Base-by-base conservation (phyloP, 2,797 vertebrate species). In the Iguana delicatissima region DNA sequence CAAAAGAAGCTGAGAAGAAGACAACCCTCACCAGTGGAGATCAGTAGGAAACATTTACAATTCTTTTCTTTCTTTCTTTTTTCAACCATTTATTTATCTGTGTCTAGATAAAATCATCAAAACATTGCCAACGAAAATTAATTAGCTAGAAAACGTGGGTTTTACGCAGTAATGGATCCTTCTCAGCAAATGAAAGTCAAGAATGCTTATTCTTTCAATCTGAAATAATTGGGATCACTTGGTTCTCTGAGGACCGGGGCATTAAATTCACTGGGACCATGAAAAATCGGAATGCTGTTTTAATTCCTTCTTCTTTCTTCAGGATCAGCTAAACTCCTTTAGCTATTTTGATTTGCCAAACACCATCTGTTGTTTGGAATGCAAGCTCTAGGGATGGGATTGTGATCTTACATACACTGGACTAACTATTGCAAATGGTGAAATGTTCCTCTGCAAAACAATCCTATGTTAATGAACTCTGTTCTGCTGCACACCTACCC, bases 321-420 rank as follows among this genome's bases (percentile, higher is more conserved):
- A 38, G 85, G 42, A 90, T 81, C 79, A 2, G 0, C 52, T 92
- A 85, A 94, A 29, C 22, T 18, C 85, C 1, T 79, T 89, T 89
- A 22, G 50, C 32, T 91, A 87, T 69, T 92, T 92, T 90, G 79
- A 85, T 95, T 95, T 94, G 94, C 91, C 92, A 92, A 88, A 94
- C 92, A 88, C 92, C 94, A 91, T 86, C 93, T 85, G 59, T 24
- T 67, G 3, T 57, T 80, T 62, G 57, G 64, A 50, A 24, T 84
- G 52, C 24, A 13, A 35, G 42, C 84, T 77, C 42, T 29, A 13
- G 14, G 42, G 29, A 4, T 50, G 8, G 55, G 3, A 85, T 55
- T 22, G n/a, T 4, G 13, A 81, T 80, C 32, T 4, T 35, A 14
- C 24, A 73, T 26, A 22, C n/a, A 12, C 24, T 22, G 7, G 42